phyloP scores from a whole-genome alignment of 1,140 invertebrate genomes.

The Drosophila burlai region DNA sequence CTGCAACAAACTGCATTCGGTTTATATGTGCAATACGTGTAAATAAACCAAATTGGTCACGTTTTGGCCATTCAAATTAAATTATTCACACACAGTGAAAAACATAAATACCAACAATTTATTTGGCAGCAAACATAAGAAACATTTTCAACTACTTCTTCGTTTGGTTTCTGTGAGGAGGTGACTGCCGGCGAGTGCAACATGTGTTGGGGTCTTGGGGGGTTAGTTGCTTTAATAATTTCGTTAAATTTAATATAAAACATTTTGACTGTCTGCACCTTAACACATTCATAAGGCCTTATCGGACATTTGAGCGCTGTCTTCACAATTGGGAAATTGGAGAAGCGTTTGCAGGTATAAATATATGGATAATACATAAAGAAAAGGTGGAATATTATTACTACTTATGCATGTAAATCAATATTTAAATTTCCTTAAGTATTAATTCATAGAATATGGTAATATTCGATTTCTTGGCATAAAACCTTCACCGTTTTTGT shows the following conservation, averaged over 20 bases:
- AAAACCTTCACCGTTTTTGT: constrained; percentile 12
- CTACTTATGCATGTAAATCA: background rate
- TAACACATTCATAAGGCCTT: constrained; percentile 44
- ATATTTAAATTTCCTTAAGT: background rate
- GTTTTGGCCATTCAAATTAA: constrained; percentile 80
- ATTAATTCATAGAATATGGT: background rate
- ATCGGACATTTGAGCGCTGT: background rate
- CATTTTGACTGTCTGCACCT: constrained; percentile 57
- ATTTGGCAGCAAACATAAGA: constrained; percentile 65
- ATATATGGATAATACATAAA: background rate
- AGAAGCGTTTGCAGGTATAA: background rate
- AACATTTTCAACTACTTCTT: constrained; percentile 52
- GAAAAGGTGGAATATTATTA: background rate
- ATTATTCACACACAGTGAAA: constrained; percentile 68
- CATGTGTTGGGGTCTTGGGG: constrained; percentile 38
- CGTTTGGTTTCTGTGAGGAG: background rate
- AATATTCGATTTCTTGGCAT: background rate
- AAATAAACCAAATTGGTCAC: constrained; percentile 85
- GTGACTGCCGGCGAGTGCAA: constrained; percentile 12
- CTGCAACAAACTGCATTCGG: constrained; percentile 53
- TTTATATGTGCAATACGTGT: constrained; percentile 82
- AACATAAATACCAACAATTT: constrained; percentile 76
- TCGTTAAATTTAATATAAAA: constrained; percentile 76
- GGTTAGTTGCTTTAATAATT: constrained; percentile 52
- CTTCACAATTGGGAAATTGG: background rate